phyloP scores from a whole-genome alignment of 2,888 invertebrate species.

The Diloba caeruleocephala region DNA sequence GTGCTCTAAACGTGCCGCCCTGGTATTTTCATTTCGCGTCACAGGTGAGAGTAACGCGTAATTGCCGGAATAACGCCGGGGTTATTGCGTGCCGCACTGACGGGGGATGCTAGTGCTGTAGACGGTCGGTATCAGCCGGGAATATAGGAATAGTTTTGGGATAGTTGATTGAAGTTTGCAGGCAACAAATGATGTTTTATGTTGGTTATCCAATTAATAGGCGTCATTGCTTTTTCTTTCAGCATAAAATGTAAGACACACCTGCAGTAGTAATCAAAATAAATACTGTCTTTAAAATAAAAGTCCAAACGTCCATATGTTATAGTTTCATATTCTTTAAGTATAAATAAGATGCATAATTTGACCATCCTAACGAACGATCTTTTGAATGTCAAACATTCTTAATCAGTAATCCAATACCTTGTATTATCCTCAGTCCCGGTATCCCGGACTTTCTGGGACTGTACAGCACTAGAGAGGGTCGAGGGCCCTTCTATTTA shows the following conservation, averaged over 20 bases:
- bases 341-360: too few species aligned
- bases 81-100: conserved; percentile 68
- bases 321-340: too few species aligned
- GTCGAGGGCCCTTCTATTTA: conserved; percentile 50
- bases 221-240: too few species aligned
- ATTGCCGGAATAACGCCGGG: conserved; percentile 67
- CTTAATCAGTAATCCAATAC: too few species aligned
- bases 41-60: conserved; percentile 72
- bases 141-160: conserved; percentile 39
- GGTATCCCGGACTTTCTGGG: neutral
- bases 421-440: neutral
- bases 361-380: too few species aligned
- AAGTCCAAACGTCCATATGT: too few species aligned
- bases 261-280: too few species aligned
- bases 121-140: conserved; percentile 33
- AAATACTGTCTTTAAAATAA: too few species aligned
- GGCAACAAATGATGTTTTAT: conserved; percentile 14
- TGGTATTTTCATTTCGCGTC: conserved; percentile 75
- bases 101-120: conserved; percentile 52
- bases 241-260: neutral
- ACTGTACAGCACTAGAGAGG: conserved; percentile 35
- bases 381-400: too few species aligned
- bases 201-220: too few species aligned
- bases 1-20: conserved; percentile 46
- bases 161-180: conserved; percentile 38